Evolutionary conservation across 92 coral and sea anemone genomes (phyloP).

Genomic region (Phenganax marumi): DNA sequence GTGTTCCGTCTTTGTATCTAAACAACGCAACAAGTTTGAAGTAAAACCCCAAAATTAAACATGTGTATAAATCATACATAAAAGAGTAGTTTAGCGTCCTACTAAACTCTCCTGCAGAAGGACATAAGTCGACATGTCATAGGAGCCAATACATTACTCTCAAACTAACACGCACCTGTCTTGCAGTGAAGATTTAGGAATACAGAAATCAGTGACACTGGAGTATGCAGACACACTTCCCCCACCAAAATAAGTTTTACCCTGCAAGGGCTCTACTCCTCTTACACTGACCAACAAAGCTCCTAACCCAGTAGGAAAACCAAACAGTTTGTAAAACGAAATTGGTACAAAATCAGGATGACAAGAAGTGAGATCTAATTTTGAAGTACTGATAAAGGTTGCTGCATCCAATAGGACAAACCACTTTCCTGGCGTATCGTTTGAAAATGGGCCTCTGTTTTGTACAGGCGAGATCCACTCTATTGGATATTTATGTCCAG

Average conservation of each 20-base stretch:
- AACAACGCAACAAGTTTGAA: background rate
- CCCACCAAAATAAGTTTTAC: conserved; percentile 85
- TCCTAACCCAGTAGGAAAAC: conserved; percentile 96
- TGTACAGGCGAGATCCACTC: conserved; percentile 64
- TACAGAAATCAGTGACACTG: conserved; percentile 70
- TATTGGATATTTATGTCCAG: conserved; percentile 84
- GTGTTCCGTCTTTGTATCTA: conserved; percentile 95
- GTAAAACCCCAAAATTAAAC: too few relatives aligned
- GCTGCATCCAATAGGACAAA: conserved; percentile 94
- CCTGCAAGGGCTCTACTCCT: conserved; percentile 60
- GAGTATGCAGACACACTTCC: conserved; percentile 89
- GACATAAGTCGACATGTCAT: too few relatives aligned
- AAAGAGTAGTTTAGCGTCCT: too few relatives aligned
- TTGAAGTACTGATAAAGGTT: conserved; percentile 81
- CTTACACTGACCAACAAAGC: conserved; percentile 72
- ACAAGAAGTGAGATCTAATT: conserved; percentile 61
- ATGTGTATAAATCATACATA: too few relatives aligned
- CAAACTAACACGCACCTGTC: conserved; percentile 61
- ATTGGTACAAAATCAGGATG: conserved; percentile 83
- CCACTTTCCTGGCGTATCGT: conserved; percentile 50
- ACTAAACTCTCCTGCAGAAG: too few relatives aligned
- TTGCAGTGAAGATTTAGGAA: conserved; percentile 54
- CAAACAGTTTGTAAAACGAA: conserved; percentile 95
- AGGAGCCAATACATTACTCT: too few relatives aligned
- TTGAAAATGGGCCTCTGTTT: conserved; percentile 24